Percentiles rank a stretch among this genome's conserved stretches.
These are phyloP conservation scores for Dryomyza anilis DNA, from an alignment of 2,888 invertebrate genomes.

Conservation along the genomic window DNA sequence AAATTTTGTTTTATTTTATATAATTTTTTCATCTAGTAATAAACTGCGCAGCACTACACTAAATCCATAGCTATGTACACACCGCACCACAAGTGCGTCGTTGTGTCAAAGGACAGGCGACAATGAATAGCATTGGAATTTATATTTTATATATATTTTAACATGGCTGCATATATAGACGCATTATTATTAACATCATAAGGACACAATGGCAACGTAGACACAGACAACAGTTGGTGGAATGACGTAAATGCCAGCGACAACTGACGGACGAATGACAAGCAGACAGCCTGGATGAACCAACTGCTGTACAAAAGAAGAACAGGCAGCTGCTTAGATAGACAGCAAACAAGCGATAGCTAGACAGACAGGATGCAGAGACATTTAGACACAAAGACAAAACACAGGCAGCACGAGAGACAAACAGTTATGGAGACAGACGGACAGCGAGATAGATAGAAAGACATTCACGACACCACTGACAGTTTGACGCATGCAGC, in stretches of 20 bases:
- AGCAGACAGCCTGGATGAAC: slow-evolving; percentile 40
- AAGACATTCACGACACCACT: neutral
- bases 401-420: too few relatives aligned
- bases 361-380: too few relatives aligned
- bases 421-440: neutral
- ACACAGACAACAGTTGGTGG: too few relatives aligned
- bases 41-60: neutral
- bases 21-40: neutral
- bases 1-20: neutral
- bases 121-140: neutral
- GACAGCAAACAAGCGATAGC: too few relatives aligned
- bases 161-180: neutral
- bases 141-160: neutral
- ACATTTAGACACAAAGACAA: too few relatives aligned
- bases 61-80: too few relatives aligned
- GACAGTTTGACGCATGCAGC: neutral
- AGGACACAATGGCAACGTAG: slow-evolving; percentile 55
- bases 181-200: slow-evolving; percentile 45
- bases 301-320: neutral
- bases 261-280: slow-evolving; percentile 51
- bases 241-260: too few relatives aligned
- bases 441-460: neutral
- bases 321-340: neutral
- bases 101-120: neutral
- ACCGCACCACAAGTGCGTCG: too few relatives aligned